A percentile compares a stretch with the other conserved stretches of the same genome.
phyloP scores from a whole-genome alignment of 2,888 invertebrate species.

The Tetramorium bicarinatum region DNA sequence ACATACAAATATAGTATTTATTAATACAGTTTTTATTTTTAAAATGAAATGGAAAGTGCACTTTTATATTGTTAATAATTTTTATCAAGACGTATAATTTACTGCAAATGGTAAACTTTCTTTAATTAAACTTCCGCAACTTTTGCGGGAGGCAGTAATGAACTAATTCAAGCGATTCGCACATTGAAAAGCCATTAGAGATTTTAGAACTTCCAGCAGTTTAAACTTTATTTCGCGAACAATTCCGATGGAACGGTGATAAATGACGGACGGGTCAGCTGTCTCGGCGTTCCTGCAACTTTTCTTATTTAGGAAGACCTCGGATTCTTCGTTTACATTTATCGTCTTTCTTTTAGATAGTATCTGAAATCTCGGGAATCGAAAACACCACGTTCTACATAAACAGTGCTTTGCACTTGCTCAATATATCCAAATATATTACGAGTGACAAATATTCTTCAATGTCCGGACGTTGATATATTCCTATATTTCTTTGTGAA shows the following conservation, averaged over 20 bases:
- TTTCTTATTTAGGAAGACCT: constrained; percentile 26
- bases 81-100: constrained; percentile 3
- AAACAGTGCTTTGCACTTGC: constrained; percentile 44
- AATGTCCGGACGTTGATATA: constrained; percentile 22
- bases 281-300: constrained; percentile 20
- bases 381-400: constrained; percentile 29
- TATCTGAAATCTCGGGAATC: constrained; percentile 38
- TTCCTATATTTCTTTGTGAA: background rate
- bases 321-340: constrained; percentile 22
- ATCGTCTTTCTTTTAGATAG: background rate
- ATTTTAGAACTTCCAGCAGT: constrained; percentile 19
- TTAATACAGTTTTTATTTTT: constrained; percentile 3
- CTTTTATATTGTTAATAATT: background rate
- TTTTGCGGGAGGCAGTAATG: background rate
- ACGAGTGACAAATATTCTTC: constrained; percentile 39
- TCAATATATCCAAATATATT: constrained; percentile 25
- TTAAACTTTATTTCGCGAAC: constrained; percentile 31
- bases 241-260: constrained; percentile 35
- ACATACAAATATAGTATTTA: background rate
- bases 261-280: constrained; percentile 26
- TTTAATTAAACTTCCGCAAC: constrained; percentile 19
- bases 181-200: constrained; percentile 27
- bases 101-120: background rate
- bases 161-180: constrained; percentile 25
- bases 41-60: background rate